phyloP scores from a whole-genome alignment of 2,888 invertebrate genomes.

The Myopa tessellatipennis region DNA sequence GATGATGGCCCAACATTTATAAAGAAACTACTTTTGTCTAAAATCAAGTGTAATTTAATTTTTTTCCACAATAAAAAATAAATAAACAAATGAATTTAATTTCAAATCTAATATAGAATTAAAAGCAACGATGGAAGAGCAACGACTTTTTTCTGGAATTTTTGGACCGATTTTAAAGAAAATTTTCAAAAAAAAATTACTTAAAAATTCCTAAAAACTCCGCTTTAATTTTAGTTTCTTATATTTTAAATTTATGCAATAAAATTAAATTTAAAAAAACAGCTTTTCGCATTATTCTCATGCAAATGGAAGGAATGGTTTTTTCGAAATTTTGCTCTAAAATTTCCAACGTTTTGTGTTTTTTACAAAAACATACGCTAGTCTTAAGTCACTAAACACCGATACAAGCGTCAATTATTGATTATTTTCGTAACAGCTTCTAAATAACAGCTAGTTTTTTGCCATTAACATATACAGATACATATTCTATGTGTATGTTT shows the following conservation, averaged over 20 bases:
- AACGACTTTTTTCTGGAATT: too few relatives aligned
- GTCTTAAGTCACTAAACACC: background rate
- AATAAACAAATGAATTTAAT: too few relatives aligned
- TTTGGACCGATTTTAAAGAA: too few relatives aligned
- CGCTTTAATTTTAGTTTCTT: background rate
- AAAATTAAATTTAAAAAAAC: background rate
- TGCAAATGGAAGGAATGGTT: conserved; percentile 50
- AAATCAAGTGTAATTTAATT: too few relatives aligned
- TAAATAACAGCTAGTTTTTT: conserved; percentile 21
- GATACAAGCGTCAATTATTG: background rate
- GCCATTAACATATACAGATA: conserved; percentile 41
- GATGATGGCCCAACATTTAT: too few relatives aligned
- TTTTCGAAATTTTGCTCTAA: background rate
- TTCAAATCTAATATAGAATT: background rate
- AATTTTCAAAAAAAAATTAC: too few relatives aligned
- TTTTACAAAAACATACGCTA: conserved; percentile 13
- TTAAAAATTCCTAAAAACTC: background rate
- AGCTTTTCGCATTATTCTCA: conserved; percentile 6
- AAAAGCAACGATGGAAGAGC: background rate
- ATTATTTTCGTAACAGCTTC: conserved; percentile 17
- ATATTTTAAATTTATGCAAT: background rate
- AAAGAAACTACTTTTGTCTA: too few relatives aligned
- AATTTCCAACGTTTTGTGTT: background rate
- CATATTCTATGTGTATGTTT: background rate
- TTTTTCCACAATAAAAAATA: too few relatives aligned